Percentiles rank a stretch among this genome's conserved stretches.
Evolutionary conservation across 2,113 vertebrate genomes (phyloP).

Genomic region (Heliornis fulica): DNA sequence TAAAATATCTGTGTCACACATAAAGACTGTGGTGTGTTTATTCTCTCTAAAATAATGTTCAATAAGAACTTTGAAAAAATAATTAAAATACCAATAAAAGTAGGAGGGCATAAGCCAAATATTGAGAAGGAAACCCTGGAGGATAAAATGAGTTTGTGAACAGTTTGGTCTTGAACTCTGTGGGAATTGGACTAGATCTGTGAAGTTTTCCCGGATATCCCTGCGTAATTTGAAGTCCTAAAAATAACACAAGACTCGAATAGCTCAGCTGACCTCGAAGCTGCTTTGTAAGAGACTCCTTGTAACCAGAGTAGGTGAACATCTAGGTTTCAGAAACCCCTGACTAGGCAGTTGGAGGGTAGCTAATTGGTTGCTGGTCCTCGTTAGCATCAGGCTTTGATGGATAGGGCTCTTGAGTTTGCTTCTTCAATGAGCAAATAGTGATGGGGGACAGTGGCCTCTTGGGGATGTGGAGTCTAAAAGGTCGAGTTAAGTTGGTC

Average conservation of each 20-base stretch:
- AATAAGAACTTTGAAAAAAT: background rate
- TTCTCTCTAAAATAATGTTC: background rate
- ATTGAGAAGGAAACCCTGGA: constrained; percentile 17
- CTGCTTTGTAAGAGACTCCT: background rate
- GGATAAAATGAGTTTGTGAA: constrained; percentile 22
- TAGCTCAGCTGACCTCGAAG: background rate
- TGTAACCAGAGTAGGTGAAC: background rate
- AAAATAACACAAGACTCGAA: constrained; percentile 21
- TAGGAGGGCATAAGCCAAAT: constrained; percentile 23
- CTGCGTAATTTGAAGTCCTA: background rate
- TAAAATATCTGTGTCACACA: background rate
- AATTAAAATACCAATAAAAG: constrained; percentile 23
- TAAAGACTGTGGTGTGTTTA: background rate
- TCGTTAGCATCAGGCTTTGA: background rate
- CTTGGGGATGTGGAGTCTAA: background rate
- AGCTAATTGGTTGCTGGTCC: background rate
- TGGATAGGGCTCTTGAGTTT: background rate
- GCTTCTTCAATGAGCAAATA: background rate
- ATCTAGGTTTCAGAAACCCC: background rate
- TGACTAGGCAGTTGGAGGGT: background rate
- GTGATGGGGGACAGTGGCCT: background rate
- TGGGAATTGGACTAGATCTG: constrained; percentile 40
- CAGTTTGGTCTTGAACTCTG: constrained; percentile 27
- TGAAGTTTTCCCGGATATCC: constrained; percentile 53
- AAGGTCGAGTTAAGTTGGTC: background rate